These are phyloP conservation scores for Potorous gilbertii DNA, from an alignment of 2,797 vertebrate species.

Conservation along the genomic window DNA sequence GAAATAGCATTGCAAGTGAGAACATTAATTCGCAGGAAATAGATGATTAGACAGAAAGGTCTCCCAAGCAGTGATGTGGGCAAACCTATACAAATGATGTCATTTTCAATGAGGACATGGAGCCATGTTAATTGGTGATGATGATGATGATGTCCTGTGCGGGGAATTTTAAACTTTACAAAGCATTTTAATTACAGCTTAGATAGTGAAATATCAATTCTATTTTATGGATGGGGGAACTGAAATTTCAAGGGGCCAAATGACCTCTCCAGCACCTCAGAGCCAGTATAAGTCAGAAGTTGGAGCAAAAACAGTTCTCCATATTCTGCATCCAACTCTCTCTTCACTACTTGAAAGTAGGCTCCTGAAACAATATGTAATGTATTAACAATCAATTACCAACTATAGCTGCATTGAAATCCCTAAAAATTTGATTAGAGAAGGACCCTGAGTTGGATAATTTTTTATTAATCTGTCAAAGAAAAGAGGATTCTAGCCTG, in stretches of 20 bases:
- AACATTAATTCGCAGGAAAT: background rate
- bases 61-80: background rate
- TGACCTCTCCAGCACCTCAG: background rate
- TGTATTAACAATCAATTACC: background rate
- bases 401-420: constrained; percentile 27
- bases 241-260: background rate
- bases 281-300: background rate
- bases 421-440: background rate
- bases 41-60: background rate
- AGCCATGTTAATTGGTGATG: background rate
- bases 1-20: background rate
- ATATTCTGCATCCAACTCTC: background rate
- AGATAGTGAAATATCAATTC: background rate
- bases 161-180: background rate
- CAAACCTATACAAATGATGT: background rate
- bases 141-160: background rate
- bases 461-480: constrained; percentile 39
- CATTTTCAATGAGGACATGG: background rate
- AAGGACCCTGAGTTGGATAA: background rate
- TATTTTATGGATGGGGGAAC: background rate
- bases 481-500: constrained; percentile 2
- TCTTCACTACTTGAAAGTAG: background rate
- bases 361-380: background rate
- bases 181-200: background rate
- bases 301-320: background rate